These are phyloP conservation scores for Rhopalosiphum nymphaeae DNA, from an alignment of 2,888 invertebrate species.

Conservation along the genomic window DNA sequence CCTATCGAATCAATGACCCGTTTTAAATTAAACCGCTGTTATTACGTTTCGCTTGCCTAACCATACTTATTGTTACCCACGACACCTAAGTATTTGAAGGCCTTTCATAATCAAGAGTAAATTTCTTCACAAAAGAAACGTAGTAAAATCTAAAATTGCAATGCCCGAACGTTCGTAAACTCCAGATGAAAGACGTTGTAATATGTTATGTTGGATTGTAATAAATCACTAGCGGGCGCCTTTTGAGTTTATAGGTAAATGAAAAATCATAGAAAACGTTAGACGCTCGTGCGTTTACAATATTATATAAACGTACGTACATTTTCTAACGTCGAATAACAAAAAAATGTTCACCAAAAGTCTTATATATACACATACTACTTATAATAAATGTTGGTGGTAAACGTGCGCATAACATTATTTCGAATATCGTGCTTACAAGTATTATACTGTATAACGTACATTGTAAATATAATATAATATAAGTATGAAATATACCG, in stretches of 20 bases:
- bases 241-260: background rate
- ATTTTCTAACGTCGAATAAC: background rate
- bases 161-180: background rate
- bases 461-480: background rate
- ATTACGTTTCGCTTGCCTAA: background rate
- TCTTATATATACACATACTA: background rate
- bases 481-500: background rate
- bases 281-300: background rate
- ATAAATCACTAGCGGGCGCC: background rate
- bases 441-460: background rate
- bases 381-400: background rate
- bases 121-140: background rate
- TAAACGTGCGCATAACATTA: background rate
- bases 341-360: background rate
- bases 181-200: background rate
- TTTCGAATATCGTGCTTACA: slow-evolving; percentile 4
- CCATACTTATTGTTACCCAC: background rate
- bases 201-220: background rate
- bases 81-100: background rate
- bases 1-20: background rate
- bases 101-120: background rate
- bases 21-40: background rate
- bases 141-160: background rate
- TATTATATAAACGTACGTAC: background rate
- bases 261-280: background rate